Base-by-base conservation (phyloP, 1,140 invertebrate species). In the Venturia canescens region DNA sequence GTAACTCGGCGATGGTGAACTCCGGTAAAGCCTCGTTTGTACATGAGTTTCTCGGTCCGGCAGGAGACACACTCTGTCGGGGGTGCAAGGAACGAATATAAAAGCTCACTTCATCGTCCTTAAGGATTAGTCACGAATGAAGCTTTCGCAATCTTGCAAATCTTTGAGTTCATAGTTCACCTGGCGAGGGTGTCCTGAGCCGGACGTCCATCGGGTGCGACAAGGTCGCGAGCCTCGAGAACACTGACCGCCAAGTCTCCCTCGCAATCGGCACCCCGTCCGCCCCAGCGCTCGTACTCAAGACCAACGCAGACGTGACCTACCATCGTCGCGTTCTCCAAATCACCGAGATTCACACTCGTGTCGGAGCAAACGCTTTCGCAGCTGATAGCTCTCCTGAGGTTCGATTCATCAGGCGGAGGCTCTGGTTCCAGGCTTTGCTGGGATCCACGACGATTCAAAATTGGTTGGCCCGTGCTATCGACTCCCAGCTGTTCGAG, bases 351-450 rank as follows among this genome's bases (percentile, higher is more conserved):
- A 29, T 94, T 93, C 0, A 97, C 94, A 9, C 96, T 96, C 0
- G 96, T 96, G 82, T 97, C 96, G 6, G 96, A 97, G 82, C 94
- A 96, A 7, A 97, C 95, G 60, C 96, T 97, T 81, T 97, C 96
- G 88, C 96, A 97, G 57, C 96, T 96, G 80, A 96, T 93, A 1
- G 96, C 96, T 70, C 95, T 91, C 79, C 96, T 93, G 31, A 95
- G 88, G 29, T 85, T 87, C 0, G 90, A 83, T 71, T 89, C 87
- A 23, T 91, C 89, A 23, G 82, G 86, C 6, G 87, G 88, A 4
- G 86, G 86, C 38, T 92, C 91, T 2, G 88, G 87, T 72, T 90
- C 90, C 26, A 85, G 84, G 13, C 84, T 89, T 16, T 63, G 60
- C 21, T 87, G 86, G 0, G 88, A 88, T 27, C 85, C 83, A 21